Conservation (phyloP, 2,797 vertebrate species). For the Sebastolobus alascanus region DNA sequence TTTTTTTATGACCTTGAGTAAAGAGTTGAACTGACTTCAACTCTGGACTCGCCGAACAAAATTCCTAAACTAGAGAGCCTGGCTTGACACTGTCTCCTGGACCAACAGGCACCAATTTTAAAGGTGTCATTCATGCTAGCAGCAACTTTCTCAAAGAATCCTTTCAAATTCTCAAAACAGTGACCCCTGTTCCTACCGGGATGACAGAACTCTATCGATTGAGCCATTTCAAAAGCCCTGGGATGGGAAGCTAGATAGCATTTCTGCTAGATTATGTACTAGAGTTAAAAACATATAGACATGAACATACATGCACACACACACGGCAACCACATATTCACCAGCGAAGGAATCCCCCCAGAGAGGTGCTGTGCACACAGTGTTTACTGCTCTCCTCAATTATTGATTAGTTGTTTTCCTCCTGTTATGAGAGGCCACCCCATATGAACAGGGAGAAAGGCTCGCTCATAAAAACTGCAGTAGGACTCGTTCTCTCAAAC, state of each 20-base stretch:
- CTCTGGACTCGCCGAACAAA: slow-evolving; percentile 15
- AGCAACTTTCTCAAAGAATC: slow-evolving; percentile 23
- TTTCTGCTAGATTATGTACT: neutral
- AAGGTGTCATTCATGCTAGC: slow-evolving; percentile 48
- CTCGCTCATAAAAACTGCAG: slow-evolving; percentile 79
- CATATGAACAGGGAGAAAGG: slow-evolving; percentile 56
- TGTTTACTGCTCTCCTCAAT: slow-evolving; percentile 80
- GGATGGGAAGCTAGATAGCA: neutral
- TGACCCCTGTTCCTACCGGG: slow-evolving; percentile 9
- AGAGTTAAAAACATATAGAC: neutral
- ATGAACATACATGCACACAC: slow-evolving; percentile 13
- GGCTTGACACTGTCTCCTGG: slow-evolving; percentile 29
- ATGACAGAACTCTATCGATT: neutral
- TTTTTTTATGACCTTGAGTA: slow-evolving; percentile 42
- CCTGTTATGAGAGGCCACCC: slow-evolving; percentile 82
- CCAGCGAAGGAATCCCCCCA: slow-evolving; percentile 56
- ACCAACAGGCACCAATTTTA: slow-evolving; percentile 40
- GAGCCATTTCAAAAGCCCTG: neutral
- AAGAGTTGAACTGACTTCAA: slow-evolving; percentile 24
- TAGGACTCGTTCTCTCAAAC: slow-evolving; percentile 50
- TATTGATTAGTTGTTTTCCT: slow-evolving; percentile 85
- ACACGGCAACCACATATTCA: slow-evolving; percentile 42
- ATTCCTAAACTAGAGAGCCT: neutral
- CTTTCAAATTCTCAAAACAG: slow-evolving; percentile 25
- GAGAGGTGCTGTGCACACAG: slow-evolving; percentile 67